Percentiles rank a stretch among this genome's conserved stretches.
Conservation (phyloP, 1,140 invertebrate species). For the Dufourea novaeangliae region DNA sequence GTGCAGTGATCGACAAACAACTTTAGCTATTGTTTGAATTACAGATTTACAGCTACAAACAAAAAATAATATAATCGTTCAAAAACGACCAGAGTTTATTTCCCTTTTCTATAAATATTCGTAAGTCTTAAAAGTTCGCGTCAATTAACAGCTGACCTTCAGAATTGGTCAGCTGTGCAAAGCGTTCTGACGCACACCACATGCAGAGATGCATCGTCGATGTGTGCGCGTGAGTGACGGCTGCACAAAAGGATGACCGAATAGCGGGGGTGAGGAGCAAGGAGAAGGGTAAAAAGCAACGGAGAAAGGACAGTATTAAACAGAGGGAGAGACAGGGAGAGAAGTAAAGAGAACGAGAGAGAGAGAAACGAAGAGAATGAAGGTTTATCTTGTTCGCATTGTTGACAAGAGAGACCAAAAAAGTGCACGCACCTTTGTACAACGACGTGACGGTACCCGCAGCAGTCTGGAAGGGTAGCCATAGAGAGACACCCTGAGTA, state of each 20-base stretch:
- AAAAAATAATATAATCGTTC: conserved; percentile 7
- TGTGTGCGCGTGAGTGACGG: conserved; percentile 39
- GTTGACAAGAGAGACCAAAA: conserved; percentile 55
- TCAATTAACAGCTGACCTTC: conserved; percentile 56
- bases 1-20: background rate
- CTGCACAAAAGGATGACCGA: conserved; percentile 43
- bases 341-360: background rate
- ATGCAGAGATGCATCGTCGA: background rate
- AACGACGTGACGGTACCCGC: conserved; percentile 90
- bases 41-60: too few species aligned
- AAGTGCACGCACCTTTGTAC: conserved; percentile 87
- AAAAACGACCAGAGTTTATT: background rate
- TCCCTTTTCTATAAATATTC: conserved; percentile 39
- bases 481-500: conserved; percentile 86
- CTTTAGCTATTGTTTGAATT: background rate
- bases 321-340: background rate
- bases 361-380: background rate
- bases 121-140: conserved; percentile 32
- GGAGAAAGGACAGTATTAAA: background rate
- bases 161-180: conserved; percentile 51
- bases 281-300: conserved; percentile 15
- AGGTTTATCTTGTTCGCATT: conserved; percentile 38
- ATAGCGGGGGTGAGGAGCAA: conserved; percentile 1
- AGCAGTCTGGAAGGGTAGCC: conserved; percentile 92
- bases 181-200: conserved; percentile 27